Percentiles rank a stretch among this genome's conserved stretches.
Conservation (phyloP, 2,113 vertebrate species). For the Leptobrachium leishanense region DNA sequence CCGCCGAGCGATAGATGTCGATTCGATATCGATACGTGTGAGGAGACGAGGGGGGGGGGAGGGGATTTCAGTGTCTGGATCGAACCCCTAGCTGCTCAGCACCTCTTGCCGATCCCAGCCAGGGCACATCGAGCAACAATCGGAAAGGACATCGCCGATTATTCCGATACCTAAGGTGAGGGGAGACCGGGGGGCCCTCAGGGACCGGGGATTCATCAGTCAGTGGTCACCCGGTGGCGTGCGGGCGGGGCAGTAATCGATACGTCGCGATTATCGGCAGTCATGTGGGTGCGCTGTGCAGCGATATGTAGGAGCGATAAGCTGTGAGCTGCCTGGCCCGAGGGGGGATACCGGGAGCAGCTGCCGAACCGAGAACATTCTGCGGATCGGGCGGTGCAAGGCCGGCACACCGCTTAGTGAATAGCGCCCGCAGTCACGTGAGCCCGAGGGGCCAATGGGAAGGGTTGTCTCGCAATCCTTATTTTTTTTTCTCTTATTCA, state of each 20-base stretch:
- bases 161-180: slow-evolving; percentile 31
- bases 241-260: slow-evolving; percentile 19
- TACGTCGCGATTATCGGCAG: neutral
- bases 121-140: neutral
- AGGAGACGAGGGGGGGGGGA: neutral
- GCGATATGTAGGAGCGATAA: too few relatives aligned
- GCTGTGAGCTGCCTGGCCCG: too few relatives aligned
- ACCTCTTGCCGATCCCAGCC: slow-evolving; percentile 14
- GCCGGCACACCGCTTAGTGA: too few relatives aligned
- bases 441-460: too few relatives aligned
- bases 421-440: too few relatives aligned
- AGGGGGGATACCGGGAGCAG: too few relatives aligned
- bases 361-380: too few relatives aligned
- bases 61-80: neutral
- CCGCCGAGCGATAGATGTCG: neutral
- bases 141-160: slow-evolving; percentile 14
- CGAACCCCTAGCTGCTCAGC: neutral
- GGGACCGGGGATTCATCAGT: neutral
- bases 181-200: neutral
- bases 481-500: too few relatives aligned
- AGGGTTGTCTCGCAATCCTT: too few relatives aligned
- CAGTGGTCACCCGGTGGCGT: too few relatives aligned
- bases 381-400: too few relatives aligned
- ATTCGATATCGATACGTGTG: slow-evolving; percentile 24
- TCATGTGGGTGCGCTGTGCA: too few relatives aligned